Evolutionary conservation across 1,140 invertebrate species (phyloP), one percentile per base, ranked within the genome.

Genomic region (Anastrepha obliqua): DNA sequence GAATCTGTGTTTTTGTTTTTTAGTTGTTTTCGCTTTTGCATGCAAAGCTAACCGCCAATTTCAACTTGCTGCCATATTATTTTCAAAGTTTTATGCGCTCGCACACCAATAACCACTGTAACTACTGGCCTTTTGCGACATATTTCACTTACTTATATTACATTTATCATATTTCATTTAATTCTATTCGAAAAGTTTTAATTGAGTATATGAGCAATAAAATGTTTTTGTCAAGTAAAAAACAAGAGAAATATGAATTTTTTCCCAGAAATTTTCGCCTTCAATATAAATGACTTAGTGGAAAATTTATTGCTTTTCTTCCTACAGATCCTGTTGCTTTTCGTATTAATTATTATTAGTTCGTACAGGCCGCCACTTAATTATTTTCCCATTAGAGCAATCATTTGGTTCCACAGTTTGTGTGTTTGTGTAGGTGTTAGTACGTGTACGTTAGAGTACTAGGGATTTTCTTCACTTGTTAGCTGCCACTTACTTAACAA

Each of bases 151-250:
- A 29, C 29, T 44, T 44, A 70, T 4, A 47, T 39, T 42, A 47
- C 15, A 74, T n/a, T 74, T 74, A 29, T 47, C 44, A 74, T 74
- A 74, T 74, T 44, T 74, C 42, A 44, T 74, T 74, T 44, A 74
- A 74, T 74, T 74, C 44, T 13, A 11, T 74, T 13, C 5, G 11
- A n/a, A 47, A 74, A 74, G 42, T 74, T 74, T 47, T 74, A 74
- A 74, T 74, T 74, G 67, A 47, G 67, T 47, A 47, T 47, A 17
- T 6, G 67, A 74, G 11, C 42, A 4, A 13, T 5, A 47, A 74
- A 74, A 74, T 74, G 44, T 74, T 44, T 74, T 20, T 67, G 39
- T n/a, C 39, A 44, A 74, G 11, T n/a, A 47, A 47, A 74, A 47
- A 42, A 29, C 64, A 39, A 74, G 42, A 74, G 4, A 0, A 74